Conservation (phyloP, 2,113 vertebrate genomes). For the Ranitomeya variabilis region DNA sequence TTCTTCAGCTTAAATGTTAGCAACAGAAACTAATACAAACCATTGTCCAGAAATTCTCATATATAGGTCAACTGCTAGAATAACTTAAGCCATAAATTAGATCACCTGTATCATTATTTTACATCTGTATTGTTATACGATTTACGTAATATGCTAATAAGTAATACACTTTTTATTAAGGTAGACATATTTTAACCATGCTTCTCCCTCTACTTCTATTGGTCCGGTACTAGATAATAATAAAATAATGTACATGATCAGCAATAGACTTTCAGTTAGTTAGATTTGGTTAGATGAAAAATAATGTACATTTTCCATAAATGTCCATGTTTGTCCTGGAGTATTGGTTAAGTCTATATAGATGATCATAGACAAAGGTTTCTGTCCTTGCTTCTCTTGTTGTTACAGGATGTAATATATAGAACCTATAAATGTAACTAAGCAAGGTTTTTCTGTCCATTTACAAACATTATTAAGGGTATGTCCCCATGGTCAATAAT, state of each 20-base stretch:
- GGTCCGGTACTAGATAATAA: not conserved
- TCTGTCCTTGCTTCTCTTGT: not conserved
- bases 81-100: not conserved
- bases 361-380: not conserved
- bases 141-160: not conserved
- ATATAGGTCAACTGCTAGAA: not conserved
- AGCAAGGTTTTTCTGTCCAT: too few species aligned
- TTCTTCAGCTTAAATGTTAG: slow-evolving; percentile 37
- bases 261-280: too few species aligned
- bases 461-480: too few species aligned
- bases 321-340: not conserved
- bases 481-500: too few species aligned
- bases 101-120: not conserved
- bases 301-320: not conserved
- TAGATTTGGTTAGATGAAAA: too few species aligned
- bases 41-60: not conserved
- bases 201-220: not conserved
- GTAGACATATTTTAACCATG: not conserved
- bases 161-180: not conserved
- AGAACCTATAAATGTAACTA: not conserved
- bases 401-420: not conserved
- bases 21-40: slow-evolving; percentile 6
- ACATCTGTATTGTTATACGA: not conserved
- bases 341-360: not conserved
- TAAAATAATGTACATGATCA: too few species aligned